phyloP scores from a whole-genome alignment of 2,888 invertebrate genomes.

The Drosophila falleni region DNA sequence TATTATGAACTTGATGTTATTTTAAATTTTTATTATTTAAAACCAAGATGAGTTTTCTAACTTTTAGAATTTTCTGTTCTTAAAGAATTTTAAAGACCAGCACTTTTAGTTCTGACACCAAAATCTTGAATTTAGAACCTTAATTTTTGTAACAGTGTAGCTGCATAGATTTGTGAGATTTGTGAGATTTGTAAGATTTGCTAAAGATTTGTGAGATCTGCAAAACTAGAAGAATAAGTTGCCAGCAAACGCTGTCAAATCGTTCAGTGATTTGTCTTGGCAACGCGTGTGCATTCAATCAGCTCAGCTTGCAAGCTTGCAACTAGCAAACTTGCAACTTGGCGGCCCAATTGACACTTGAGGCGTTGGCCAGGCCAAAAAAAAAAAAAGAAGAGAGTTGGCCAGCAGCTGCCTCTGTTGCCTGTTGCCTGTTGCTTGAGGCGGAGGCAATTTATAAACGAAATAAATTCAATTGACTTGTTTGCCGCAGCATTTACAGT shows the following conservation, averaged over 20 bases:
- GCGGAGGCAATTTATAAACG: slow-evolving; percentile 76
- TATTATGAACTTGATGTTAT: too few relatives aligned
- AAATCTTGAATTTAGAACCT: too few relatives aligned
- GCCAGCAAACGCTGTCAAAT: slow-evolving; percentile 64
- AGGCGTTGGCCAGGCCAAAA: slow-evolving; percentile 48
- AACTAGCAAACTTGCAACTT: slow-evolving; percentile 10
- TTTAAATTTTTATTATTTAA: too few relatives aligned
- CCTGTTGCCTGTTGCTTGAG: slow-evolving; percentile 11
- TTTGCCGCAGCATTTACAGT: slow-evolving; percentile 81
- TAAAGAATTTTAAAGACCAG: too few relatives aligned
- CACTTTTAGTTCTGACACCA: too few relatives aligned
- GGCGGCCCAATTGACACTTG: slow-evolving; percentile 59
- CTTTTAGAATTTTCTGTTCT: too few relatives aligned
- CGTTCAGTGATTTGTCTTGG: slow-evolving; percentile 76
- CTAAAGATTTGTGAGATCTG: slow-evolving; percentile 39
- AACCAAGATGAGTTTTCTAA: too few relatives aligned
- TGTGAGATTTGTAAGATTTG: slow-evolving; percentile 32
- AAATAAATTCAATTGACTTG: slow-evolving; percentile 82
- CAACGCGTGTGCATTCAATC: slow-evolving; percentile 66
- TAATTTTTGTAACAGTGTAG: neutral
- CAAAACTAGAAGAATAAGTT: slow-evolving; percentile 5
- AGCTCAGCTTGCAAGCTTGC: slow-evolving; percentile 20
- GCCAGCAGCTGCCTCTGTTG: slow-evolving; percentile 20
- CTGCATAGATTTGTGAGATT: slow-evolving; percentile 49
- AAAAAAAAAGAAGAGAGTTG: too few relatives aligned